Base-by-base conservation (phyloP, 1,140 invertebrate genomes). In the Pogonomyrmex barbatus region DNA sequence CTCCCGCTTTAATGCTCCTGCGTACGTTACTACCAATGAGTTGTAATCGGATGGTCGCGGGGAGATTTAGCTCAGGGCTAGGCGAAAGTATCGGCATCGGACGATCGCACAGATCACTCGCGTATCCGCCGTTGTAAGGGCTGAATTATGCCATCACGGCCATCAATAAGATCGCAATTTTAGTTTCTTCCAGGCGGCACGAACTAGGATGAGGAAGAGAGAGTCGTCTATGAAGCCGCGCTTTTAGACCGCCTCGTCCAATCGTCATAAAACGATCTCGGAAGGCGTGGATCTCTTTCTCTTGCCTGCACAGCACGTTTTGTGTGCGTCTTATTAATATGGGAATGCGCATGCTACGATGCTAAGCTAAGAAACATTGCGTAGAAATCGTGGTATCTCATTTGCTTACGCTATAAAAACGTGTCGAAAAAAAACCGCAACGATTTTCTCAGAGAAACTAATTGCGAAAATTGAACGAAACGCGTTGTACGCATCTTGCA, bases 61-160 rank as follows among this genome's bases (percentile, higher is more conserved):
- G 88, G 89, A 87, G 85, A 89, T 90, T 88, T 88, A 91, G 86
- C 86, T 89, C 93, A 93, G 92, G 92, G 93, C 90, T 91, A 90
- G 90, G 90, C 92, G 86, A 93, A 93, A 93, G 92, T 94, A 92
- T 88, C 89, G 91, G 75, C 85, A 90, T 91, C n/a, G 92, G 91
- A 92, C 92, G 92, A 92, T 93, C 93, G 92, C 90, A 88, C 78
- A 85, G 93, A 93, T 92, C 56, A 71, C 67, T 47, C 83, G 39
- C 24, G 30, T 56, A n/a, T 42, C 47, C 39, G 79, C 47, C 71
- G 83, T 47, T 73, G 62, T 81, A 90, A 89, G 89, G 87, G 89
- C 78, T 89, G 84, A 89, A 88, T 89, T 85, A 79, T 82, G 81
- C 50, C 87, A n/a, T n/a, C n/a, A 63, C 87, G 87, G 50, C 65